Evolutionary conservation across 2,113 vertebrate genomes (phyloP).

Genomic region (Stictonetta naevosa): DNA sequence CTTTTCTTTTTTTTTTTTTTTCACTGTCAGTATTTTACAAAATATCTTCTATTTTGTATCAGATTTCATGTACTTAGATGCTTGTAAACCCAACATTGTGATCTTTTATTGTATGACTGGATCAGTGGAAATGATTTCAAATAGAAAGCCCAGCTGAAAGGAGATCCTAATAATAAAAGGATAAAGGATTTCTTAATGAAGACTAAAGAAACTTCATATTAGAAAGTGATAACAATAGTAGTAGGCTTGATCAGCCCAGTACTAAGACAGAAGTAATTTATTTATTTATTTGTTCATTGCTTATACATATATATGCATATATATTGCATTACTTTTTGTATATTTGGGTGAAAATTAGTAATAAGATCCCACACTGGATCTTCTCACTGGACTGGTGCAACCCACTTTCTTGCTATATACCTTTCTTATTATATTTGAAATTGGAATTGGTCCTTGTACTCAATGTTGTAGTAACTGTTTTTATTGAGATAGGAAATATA

Average conservation of each 20-base stretch:
- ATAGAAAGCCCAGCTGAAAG: not conserved
- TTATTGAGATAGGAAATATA: not conserved
- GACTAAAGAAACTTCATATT: not conserved
- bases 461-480: not conserved
- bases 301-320: no score
- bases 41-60: not conserved
- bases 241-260: not conserved
- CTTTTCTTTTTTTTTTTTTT: not conserved
- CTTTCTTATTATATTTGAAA: not conserved
- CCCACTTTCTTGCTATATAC: not conserved
- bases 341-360: not conserved
- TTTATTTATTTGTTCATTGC: not conserved
- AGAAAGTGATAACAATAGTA: not conserved
- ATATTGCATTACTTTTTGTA: no score
- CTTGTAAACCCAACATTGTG: not conserved
- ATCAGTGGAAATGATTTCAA: not conserved
- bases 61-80: not conserved
- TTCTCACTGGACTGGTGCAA: not conserved
- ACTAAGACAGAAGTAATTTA: not conserved
- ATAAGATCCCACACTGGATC: not conserved
- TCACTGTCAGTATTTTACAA: not conserved
- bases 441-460: not conserved
- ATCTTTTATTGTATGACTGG: not conserved
- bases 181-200: not conserved
- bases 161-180: not conserved